These are phyloP conservation scores for Calypte anna DNA, from an alignment of 2,113 vertebrate species.

Conservation along the genomic window DNA sequence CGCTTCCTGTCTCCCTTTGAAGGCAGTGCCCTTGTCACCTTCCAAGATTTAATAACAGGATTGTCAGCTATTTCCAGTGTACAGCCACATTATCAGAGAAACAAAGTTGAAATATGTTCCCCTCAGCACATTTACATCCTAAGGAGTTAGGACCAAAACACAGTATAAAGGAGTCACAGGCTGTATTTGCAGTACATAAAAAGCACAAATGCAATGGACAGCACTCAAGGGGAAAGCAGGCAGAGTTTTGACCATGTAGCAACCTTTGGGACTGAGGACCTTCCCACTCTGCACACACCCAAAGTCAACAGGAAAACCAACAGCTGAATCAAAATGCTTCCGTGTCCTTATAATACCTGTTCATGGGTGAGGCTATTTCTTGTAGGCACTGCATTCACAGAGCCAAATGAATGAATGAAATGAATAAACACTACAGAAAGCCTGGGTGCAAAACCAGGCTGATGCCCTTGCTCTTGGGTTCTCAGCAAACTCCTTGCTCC, in stretches of 20 bases:
- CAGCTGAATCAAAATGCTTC: background rate
- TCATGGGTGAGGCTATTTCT: background rate
- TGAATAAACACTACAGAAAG: background rate
- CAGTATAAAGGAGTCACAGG: constrained; percentile 18
- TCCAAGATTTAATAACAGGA: constrained; percentile 54
- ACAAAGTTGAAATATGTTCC: constrained; percentile 40
- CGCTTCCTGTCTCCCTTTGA: background rate
- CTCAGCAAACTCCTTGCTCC: background rate
- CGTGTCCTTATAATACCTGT: background rate
- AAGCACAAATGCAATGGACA: background rate
- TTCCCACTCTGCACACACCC: constrained; percentile 23
- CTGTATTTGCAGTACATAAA: background rate
- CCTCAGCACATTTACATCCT: constrained; percentile 53
- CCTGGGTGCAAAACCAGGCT: background rate
- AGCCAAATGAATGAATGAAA: background rate
- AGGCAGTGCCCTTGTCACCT: constrained; percentile 30
- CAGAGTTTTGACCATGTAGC: background rate
- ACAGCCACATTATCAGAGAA: constrained; percentile 60
- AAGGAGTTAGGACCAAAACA: constrained; percentile 36
- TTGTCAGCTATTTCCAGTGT: constrained; percentile 15
- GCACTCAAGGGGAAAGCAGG: constrained; percentile 19
- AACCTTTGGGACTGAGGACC: background rate
- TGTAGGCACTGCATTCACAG: background rate
- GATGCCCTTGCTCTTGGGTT: background rate
- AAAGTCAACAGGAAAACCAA: constrained; percentile 58